These are phyloP conservation scores for Cheirogaleus major DNA, from an alignment of 2,797 vertebrate species.

Conservation along the genomic window DNA sequence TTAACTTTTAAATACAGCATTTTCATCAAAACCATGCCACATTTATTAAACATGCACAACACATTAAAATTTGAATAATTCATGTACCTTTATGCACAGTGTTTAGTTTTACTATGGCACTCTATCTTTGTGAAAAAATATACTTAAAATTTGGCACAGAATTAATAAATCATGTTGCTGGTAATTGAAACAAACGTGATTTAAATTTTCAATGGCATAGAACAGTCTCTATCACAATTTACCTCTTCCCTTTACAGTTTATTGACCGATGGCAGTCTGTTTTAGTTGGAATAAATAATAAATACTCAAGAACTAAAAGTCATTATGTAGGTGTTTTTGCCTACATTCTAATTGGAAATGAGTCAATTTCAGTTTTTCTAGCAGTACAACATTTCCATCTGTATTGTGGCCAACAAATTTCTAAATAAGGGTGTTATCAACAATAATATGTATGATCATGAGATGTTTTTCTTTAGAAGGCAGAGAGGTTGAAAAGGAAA, in stretches of 20 bases:
- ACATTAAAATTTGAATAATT: conserved; percentile 62
- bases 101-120: conserved; percentile 51
- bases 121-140: conserved; percentile 57
- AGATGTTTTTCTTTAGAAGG: conserved; percentile 78
- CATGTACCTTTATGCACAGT: conserved; percentile 47
- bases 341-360: conserved; percentile 76
- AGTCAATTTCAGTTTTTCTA: conserved; percentile 77
- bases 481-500: conserved; percentile 79
- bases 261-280: conserved; percentile 51
- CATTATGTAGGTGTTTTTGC: conserved; percentile 68
- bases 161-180: conserved; percentile 56
- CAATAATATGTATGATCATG: conserved; percentile 72
- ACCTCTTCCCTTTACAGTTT: conserved; percentile 47
- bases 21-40: conserved; percentile 68
- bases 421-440: conserved; percentile 77
- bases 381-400: conserved; percentile 80
- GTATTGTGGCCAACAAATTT: conserved; percentile 74
- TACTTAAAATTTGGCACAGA: conserved; percentile 75
- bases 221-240: conserved; percentile 37
- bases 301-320: conserved; percentile 9
- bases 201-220: conserved; percentile 52
- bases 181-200: conserved; percentile 65
- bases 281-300: conserved; percentile 51
- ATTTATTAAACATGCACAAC: conserved; percentile 51
- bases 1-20: conserved; percentile 61